Conservation (phyloP, 2,888 invertebrate genomes). For the Pyrochroa serraticornis region DNA sequence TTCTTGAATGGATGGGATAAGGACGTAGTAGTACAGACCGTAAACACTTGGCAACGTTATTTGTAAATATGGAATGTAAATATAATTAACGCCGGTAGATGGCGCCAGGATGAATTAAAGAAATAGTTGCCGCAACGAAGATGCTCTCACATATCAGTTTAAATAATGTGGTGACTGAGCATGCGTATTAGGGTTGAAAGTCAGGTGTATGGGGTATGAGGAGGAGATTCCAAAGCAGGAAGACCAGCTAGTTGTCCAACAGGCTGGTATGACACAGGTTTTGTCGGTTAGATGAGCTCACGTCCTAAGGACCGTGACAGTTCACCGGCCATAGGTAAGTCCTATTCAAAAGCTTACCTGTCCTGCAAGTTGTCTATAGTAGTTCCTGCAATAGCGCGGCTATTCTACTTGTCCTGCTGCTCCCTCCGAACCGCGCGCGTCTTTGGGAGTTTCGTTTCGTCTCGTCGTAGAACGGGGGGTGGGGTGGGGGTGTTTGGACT, state of each 20-base stretch:
- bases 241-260: constrained; percentile 12
- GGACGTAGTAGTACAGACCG: too few species aligned
- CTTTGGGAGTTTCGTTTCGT: constrained; percentile 7
- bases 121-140: too few species aligned
- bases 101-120: too few species aligned
- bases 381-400: background rate
- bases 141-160: constrained; percentile 15
- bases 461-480: background rate
- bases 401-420: background rate
- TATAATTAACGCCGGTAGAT: background rate
- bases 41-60: too few species aligned
- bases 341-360: background rate
- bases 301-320: background rate
- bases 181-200: constrained; percentile 19
- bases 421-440: background rate
- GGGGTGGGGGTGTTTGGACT: background rate
- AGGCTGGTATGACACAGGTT: too few species aligned
- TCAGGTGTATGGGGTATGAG: constrained; percentile 22
- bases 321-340: too few species aligned
- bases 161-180: constrained; percentile 4
- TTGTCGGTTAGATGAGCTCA: constrained; percentile 14
- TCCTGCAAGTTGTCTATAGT: background rate
- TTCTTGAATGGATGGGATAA: background rate
- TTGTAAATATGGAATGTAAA: too few species aligned
- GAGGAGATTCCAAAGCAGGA: constrained; percentile 23